Percentiles rank a stretch among this genome's conserved stretches.
Conservation (phyloP, 2,888 invertebrate species). For the Tachina grossa region DNA sequence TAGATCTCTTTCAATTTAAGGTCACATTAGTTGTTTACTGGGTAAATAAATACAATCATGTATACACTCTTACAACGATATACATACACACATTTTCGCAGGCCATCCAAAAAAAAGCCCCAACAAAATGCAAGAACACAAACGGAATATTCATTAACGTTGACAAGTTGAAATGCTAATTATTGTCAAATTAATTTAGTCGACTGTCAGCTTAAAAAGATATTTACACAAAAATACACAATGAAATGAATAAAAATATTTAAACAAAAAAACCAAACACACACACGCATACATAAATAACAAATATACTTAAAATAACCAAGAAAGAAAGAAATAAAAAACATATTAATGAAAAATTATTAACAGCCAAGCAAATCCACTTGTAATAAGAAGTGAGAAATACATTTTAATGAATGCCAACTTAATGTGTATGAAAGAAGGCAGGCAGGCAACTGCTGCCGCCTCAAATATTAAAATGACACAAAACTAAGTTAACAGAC, state of each 20-base stretch:
- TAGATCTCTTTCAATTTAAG: too few relatives aligned
- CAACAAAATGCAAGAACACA: constrained; percentile 30
- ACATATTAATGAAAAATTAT: constrained; percentile 47
- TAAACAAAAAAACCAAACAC: constrained; percentile 17
- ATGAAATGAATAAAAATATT: constrained; percentile 75
- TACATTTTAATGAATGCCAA: constrained; percentile 69
- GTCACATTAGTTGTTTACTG: too few relatives aligned
- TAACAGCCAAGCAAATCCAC: constrained; percentile 41
- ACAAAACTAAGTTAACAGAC: constrained; percentile 55
- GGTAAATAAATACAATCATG: not conserved
- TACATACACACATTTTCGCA: too few relatives aligned
- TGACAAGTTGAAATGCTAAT: constrained; percentile 82
- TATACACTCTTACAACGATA: not conserved
- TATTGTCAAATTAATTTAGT: constrained; percentile 82
- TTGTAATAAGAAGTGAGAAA: constrained; percentile 70
- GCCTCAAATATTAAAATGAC: constrained; percentile 55
- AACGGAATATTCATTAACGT: constrained; percentile 78
- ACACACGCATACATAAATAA: constrained; percentile 59
- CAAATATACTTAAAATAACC: constrained; percentile 32
- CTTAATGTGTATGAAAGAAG: constrained; percentile 54
- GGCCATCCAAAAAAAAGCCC: not conserved
- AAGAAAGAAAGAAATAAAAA: constrained; percentile 35
- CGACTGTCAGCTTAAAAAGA: constrained; percentile 80
- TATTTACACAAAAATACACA: constrained; percentile 71
- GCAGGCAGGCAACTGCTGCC: constrained; percentile 30